phyloP scores from a whole-genome alignment of 2,888 invertebrate genomes.

The Erebia ligea region DNA sequence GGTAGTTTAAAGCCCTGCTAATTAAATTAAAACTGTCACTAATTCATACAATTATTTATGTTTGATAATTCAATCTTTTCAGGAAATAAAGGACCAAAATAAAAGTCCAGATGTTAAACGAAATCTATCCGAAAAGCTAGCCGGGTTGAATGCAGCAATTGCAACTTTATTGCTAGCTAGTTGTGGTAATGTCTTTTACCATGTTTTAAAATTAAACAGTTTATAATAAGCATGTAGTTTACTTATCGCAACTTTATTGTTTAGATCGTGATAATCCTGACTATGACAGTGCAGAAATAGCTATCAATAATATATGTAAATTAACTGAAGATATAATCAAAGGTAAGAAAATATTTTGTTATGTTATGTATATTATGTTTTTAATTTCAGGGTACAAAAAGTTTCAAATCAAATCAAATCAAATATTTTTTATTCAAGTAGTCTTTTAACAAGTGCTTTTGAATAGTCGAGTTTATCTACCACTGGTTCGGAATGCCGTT shows the following conservation, averaged over 20 bases:
- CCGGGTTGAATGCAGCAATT: constrained; percentile 44
- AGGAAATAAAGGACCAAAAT: neutral
- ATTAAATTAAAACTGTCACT: no score
- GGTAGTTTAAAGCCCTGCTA: constrained; percentile 2
- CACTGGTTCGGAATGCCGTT: no score
- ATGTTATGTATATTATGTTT: no score
- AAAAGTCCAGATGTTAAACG: neutral
- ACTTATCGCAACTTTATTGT: neutral
- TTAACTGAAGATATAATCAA: constrained; percentile 46
- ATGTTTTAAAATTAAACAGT: neutral
- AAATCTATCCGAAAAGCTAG: constrained; percentile 34
- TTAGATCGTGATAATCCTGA: constrained; percentile 45
- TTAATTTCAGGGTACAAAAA: neutral
- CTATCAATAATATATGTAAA: constrained; percentile 44
- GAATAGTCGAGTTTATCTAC: no score
- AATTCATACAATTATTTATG: neutral
- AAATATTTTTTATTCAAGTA: no score
- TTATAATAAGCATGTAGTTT: neutral
- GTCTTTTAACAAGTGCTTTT: no score
- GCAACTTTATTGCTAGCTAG: constrained; percentile 41
- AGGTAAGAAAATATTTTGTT: constrained; percentile 40
- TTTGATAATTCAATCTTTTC: neutral
- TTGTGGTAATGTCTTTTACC: constrained; percentile 36
- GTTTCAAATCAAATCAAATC: neutral
- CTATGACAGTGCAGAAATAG: constrained; percentile 44